Evolutionary conservation across 1,140 invertebrate species (phyloP).

Genomic region (Meloidogyne hapla): DNA sequence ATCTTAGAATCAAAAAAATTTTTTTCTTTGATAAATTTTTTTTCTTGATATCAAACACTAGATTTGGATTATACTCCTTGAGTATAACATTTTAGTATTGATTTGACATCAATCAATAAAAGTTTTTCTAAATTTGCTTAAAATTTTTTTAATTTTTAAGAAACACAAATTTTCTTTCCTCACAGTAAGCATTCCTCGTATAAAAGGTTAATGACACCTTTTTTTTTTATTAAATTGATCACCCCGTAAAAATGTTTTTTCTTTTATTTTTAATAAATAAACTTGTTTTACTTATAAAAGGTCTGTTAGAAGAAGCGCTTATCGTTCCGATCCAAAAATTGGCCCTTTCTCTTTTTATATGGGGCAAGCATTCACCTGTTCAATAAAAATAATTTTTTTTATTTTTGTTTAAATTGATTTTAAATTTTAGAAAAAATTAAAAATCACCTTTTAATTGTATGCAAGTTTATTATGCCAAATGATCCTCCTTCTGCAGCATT

Average conservation of each 20-base stretch:
- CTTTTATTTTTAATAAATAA: not conserved
- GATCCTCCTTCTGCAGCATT: not conserved
- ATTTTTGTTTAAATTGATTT: not conserved
- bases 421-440: no score
- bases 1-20: no score
- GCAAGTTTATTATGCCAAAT: not conserved
- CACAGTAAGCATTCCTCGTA: no score
- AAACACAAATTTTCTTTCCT: no score
- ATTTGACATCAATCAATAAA: no score
- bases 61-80: no score
- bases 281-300: not conserved
- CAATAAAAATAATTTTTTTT: not conserved
- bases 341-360: not conserved
- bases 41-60: no score
- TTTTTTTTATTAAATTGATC: conserved; percentile 4
- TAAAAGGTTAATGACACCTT: conserved; percentile 4
- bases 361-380: not conserved
- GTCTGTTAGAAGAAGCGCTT: not conserved
- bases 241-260: not conserved
- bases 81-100: no score
- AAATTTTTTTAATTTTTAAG: no score
- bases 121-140: no score
- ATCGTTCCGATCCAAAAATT: not conserved
- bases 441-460: no score
- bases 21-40: no score